phyloP scores from a whole-genome alignment of 2,797 vertebrate species.

The Arvicola amphibius region DNA sequence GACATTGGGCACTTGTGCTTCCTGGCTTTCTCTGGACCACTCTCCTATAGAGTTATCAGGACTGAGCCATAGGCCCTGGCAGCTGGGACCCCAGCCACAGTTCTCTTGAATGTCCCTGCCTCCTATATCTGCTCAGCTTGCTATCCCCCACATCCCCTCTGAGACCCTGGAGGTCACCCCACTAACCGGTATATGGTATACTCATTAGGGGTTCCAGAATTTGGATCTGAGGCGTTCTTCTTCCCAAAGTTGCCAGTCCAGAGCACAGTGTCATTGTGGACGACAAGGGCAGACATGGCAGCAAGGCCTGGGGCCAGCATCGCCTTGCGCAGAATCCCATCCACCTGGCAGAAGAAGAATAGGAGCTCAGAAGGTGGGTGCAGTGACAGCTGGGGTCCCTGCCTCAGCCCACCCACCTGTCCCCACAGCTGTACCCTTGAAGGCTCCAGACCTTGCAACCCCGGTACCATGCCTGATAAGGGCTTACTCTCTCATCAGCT shows the following conservation, averaged over 20 bases:
- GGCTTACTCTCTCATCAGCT: not conserved
- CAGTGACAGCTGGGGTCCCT: not conserved
- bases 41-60: not conserved
- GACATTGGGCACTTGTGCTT: not conserved
- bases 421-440: not conserved
- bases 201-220: conserved; percentile 92
- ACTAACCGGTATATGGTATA: conserved; percentile 95
- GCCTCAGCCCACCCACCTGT: not conserved
- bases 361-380: accelerated
- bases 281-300: conserved; percentile 93
- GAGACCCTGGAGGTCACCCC: not conserved
- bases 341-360: conserved; percentile 88
- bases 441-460: not conserved
- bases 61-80: not conserved
- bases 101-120: not conserved
- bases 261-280: conserved; percentile 95
- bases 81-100: not conserved
- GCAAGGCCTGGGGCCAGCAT: conserved; percentile 90
- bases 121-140: not conserved
- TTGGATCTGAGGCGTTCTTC: conserved; percentile 91
- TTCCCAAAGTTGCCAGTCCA: conserved; percentile 98
- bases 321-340: conserved; percentile 89
- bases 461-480: not conserved
- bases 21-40: conserved; percentile 19
- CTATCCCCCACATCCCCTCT: not conserved